A percentile compares a stretch with the other conserved stretches of the same genome.
Evolutionary conservation across 2,888 invertebrate genomes (phyloP).

Genomic region (Hypena proboscidalis): DNA sequence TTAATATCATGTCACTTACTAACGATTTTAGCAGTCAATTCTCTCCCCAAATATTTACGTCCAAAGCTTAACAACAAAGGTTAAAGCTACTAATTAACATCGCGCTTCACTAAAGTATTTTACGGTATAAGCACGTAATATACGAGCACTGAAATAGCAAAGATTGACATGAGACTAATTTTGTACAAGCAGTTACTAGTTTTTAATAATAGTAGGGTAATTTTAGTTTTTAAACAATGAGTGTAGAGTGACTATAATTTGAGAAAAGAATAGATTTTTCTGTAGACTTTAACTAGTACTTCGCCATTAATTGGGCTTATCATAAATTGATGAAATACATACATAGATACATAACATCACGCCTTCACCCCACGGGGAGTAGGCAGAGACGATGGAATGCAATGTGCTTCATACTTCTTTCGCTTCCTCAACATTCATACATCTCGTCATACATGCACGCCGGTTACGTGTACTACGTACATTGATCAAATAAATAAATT

Average conservation of each 20-base stretch:
- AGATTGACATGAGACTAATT: conserved; percentile 74
- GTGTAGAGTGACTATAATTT: conserved; percentile 31
- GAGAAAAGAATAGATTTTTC: background rate
- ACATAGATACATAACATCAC: no score
- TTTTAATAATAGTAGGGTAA: conserved; percentile 65
- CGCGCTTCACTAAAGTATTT: conserved; percentile 62
- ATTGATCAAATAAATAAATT: no score
- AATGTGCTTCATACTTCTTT: no score
- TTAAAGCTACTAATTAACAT: conserved; percentile 60
- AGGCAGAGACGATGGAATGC: no score
- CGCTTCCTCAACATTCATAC: no score
- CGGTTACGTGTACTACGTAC: no score
- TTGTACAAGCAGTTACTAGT: conserved; percentile 61
- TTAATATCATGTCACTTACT: no score
- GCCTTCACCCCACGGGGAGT: no score
- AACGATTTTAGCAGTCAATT: conserved; percentile 20
- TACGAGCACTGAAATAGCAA: conserved; percentile 66
- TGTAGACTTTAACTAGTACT: no score
- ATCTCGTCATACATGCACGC: no score
- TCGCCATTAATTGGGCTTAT: no score
- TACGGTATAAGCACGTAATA: conserved; percentile 66
- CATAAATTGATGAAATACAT: no score
- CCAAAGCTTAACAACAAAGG: conserved; percentile 35
- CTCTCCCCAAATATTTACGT: conserved; percentile 33
- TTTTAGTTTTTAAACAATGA: conserved; percentile 36